These are phyloP conservation scores for Marmota monax DNA, from an alignment of 2,113 vertebrate genomes.

Conservation along the genomic window DNA sequence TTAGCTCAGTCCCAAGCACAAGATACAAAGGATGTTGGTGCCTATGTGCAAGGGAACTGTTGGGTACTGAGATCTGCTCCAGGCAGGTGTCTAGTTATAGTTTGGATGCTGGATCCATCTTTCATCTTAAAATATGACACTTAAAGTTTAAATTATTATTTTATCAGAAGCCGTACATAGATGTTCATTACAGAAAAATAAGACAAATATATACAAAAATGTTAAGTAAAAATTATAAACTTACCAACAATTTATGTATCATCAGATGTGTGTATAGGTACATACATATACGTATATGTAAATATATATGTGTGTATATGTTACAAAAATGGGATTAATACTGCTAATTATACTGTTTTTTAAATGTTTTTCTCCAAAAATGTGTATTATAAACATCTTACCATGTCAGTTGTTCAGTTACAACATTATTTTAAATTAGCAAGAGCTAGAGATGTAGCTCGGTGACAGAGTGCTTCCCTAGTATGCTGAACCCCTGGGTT, in stretches of 20 bases:
- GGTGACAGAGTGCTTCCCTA: background rate
- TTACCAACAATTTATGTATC: background rate
- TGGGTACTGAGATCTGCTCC: background rate
- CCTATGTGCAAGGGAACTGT: background rate
- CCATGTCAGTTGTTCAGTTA: background rate
- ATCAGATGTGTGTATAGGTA: background rate
- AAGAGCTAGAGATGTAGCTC: background rate
- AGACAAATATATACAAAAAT: background rate
- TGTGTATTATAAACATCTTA: slow-evolving; percentile 23
- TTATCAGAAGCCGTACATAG: slow-evolving; percentile 1
- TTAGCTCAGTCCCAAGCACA: background rate
- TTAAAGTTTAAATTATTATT: slow-evolving; percentile 10
- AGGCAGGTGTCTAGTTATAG: background rate
- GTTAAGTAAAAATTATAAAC: background rate
- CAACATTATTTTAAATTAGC: background rate
- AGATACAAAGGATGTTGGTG: background rate
- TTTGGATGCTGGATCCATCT: background rate
- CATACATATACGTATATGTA: background rate
- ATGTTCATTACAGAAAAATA: slow-evolving; percentile 53
- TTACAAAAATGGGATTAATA: slow-evolving; percentile 36
- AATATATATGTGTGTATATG: background rate
- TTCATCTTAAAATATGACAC: slow-evolving; percentile 38
- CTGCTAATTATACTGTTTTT: slow-evolving; percentile 15
- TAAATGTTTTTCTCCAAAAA: slow-evolving; percentile 48
- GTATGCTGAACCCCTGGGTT: background rate